Base-by-base conservation (phyloP, 2,888 invertebrate genomes). In the Mesorhabditis sp. region DNA sequence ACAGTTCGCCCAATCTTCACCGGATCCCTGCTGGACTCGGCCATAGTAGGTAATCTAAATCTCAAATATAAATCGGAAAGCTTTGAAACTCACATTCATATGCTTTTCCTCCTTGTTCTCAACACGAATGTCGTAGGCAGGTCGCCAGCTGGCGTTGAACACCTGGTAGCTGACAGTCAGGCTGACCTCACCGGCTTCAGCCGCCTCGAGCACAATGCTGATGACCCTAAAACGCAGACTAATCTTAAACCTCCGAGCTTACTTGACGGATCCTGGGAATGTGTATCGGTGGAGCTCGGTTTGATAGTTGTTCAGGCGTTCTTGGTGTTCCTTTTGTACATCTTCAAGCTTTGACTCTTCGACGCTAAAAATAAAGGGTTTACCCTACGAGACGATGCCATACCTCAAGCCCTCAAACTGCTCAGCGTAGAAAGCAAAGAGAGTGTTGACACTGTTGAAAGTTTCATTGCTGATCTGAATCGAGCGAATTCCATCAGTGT, bases 1-100 rank as follows among this genome's bases (percentile, higher is more conserved):
- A 6, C 70, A 71, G 15, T 62, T 67, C 80, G 0, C 66, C 80
- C 87, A 87, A 72, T 87, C 87, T 72, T 87, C 87, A 0, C 85
- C 86, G 5, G 87, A 86, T 4, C 77, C 74, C 76, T 87, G 87
- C 43, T 76, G 70, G 66, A 87, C 84, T 70, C 85, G 71, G 4
- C 85, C 87, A 75, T 81, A 85, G 76, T 87, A 87, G 66, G 80
- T 75, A 41, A 86, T 76, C 80, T 81, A 70, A 15, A 71, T 69
- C 28, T 28, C 28, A 28, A 28, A 28, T 28, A 28, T 28, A 28
- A 28, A 28, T 28, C 28, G 2, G 28, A 28, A 28, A 28, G 28
- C 28, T 28, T 28, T 28, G 28, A 28, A 28, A 50, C 58, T 50
- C 58, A 50, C 69, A n/a, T 66, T 71, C 74, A 74, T 74, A 4